Evolutionary conservation across 2,797 vertebrate genomes (phyloP), one percentile per base, ranked within the genome.

Genomic region (Gymnopithys bicolor): DNA sequence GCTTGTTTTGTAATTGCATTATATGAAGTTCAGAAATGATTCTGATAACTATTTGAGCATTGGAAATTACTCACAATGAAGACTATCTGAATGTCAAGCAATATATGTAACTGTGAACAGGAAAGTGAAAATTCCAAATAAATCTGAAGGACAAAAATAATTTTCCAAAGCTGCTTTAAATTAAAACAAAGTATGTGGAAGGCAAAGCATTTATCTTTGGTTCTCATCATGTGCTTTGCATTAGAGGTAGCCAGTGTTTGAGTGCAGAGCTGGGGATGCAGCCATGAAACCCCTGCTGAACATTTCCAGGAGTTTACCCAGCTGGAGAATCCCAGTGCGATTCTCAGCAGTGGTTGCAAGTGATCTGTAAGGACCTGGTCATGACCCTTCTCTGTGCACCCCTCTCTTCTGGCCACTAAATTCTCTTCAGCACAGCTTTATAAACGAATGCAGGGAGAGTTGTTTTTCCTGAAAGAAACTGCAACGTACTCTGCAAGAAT

Each of bases 391-490:
- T 87, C 33, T 60, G 0, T 21, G 30, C 1, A 3, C 21, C 27
- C 8, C 4, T 64, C 25, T 74, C 45, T 75, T 84, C 58, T 56
- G 35, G 37, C 10, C 23, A 9, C 56, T 74, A 7, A 25, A 25
- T 68, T 66, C n/a, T 91, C 22, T 27, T 23, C 28, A 75, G 28
- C 7, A 28, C 9, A 9, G 7, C 19, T 93, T 64, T 51, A 35
- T 58, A 67, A 83, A 28, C 0, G 0, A 80, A 24, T 7, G 23
- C 32, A 51, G 35, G 16, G 28, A 59, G n/a, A 10, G 25, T 2
- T 63, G 22, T 45, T 89, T 64, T 33, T 19, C 30, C 39, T 68
- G 33, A 33, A 68, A 86, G 37, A 2, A 9, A 49, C 25, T 14
- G 19, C 25, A 81, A 30, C 19, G 1, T 41, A 22, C 53, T 49